Evolutionary conservation across 2,888 invertebrate species (phyloP), one percentile per base, ranked within the genome.

Genomic region (Tineola bisselliella): DNA sequence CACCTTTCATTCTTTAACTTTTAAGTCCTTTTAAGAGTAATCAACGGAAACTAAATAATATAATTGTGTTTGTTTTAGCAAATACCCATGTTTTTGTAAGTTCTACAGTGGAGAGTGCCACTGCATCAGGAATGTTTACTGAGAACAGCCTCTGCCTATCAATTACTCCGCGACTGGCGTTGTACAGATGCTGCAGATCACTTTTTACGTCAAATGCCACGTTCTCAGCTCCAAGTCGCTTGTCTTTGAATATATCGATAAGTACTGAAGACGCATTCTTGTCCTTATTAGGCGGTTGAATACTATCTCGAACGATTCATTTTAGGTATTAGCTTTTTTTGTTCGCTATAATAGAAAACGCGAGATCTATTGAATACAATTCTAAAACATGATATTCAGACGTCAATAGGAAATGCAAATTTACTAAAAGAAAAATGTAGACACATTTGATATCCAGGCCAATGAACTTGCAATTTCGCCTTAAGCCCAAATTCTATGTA

Each of bases 161-260:
- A 56, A 56, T 56, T 56, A 56, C 56, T n/a, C 1, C 56, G 18
- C 18, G 56, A 25, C 30, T 56, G 25, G 56, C 56, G 56, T 30
- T 19, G 25, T n/a, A 25, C 19, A 56, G 30, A 30, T 30, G 19
- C 30, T 56, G 18, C 56, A 30, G 56, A 56, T 56, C 56, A 18
- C 56, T 56, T 56, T 56, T 56, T 56, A 56, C 30, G 30, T 25
- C 19, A 30, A 30, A 56, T 56, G 19, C 56, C 56, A 56, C 19
- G 56, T 25, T 56, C 19, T 56, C 56, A 48, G 48, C 48, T 18
- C 18, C 48, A 19, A 56, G 56, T 48, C 48, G 48, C 48, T 48
- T 13, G 48, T 48, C 48, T 48, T 17, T 48, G 48, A 48, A 48
- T 48, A 13, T 3, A 48, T 48, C 48, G 48, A 48, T 48, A 48